Base-by-base conservation (phyloP, 1,140 invertebrate genomes). In the Delia radicum region DNA sequence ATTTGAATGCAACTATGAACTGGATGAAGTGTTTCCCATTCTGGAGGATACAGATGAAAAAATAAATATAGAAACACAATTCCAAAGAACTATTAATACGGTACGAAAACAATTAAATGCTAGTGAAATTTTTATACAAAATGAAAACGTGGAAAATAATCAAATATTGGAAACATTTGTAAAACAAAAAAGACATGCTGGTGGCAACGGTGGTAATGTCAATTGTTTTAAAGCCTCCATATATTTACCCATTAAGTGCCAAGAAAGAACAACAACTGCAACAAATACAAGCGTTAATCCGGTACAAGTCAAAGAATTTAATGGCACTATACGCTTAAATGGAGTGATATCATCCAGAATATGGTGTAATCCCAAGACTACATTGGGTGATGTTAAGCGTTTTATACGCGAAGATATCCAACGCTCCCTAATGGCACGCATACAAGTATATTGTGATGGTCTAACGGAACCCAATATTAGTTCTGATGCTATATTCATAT, bases 391-490 rank as follows among this genome's bases (percentile, higher is more conserved):
- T 65, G 81, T 85, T 2, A 81, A 86, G 69, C 79, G 81, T 10
- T 86, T 79, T 71, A 48, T 86, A 24, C 81, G 82, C 18, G 80
- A 83, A 29, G 85, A 86, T 77, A 79, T 86, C 1, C 62, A 85
- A 48, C 82, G 85, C 15, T 86, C 85, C 29, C 28, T 86, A 33
- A 78, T 83, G 12, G 81, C 84, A 24, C 79, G 85, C 26, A 81
- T 86, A 15, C 85, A 86, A 74, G 81, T 86, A 27, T 86, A 86
- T 62, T 85, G 82, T 62, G 85, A 86, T 74, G 83, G 85, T 15
- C 77, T 86, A 2, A 83, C 82, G n/a, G 81, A 83, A 78, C 78
- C 80, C 0, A 79, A 84, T 74, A 79, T 81, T 12, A 78, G 67
- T 37, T 82, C 78, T 55, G 83, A 83, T 33, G 80, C 76, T 0